These are phyloP conservation scores for Microplitis deprimator DNA, from an alignment of 2,888 invertebrate species.

Conservation along the genomic window DNA sequence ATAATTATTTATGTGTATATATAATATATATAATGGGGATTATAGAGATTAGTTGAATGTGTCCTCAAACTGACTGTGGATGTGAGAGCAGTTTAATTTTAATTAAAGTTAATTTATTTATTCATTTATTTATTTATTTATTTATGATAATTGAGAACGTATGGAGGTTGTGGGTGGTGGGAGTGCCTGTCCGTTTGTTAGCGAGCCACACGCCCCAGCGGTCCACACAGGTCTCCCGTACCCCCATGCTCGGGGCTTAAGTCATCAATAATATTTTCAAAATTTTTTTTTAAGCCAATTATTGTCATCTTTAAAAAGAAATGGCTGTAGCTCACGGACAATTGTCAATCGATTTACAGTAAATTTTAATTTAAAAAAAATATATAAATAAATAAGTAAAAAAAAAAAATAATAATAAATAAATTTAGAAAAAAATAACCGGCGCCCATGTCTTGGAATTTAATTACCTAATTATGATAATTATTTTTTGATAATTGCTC, in stretches of 20 bases:
- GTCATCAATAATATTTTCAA: conserved; percentile 59
- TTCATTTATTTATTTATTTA: not conserved
- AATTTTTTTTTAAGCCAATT: conserved; percentile 27
- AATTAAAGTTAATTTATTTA: conserved; percentile 8
- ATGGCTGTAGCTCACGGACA: conserved; percentile 39
- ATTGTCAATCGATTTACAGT: conserved; percentile 27
- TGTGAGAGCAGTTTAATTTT: conserved; percentile 3
- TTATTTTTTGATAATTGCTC: conserved; percentile 18
- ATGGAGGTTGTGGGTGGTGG: conserved; percentile 56
- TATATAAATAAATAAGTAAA: conserved; percentile 19
- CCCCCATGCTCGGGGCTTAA: conserved; percentile 68
- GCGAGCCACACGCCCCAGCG: conserved; percentile 71
- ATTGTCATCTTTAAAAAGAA: not conserved
- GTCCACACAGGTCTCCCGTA: conserved; percentile 71
- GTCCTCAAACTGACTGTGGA: conserved; percentile 10
- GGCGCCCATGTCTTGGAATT: not conserved
- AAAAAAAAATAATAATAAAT: not conserved
- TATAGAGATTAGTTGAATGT: conserved; percentile 8
- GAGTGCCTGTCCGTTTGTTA: conserved; percentile 72
- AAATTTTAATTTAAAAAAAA: conserved; percentile 24
- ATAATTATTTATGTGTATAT: conserved; percentile 1
- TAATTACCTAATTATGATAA: conserved; percentile 7
- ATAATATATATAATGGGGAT: conserved; percentile 23
- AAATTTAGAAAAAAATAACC: conserved; percentile 13
- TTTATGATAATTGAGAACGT: conserved; percentile 21